Base-by-base conservation (phyloP, 2,797 vertebrate genomes). In the Takifugu rubripes region DNA sequence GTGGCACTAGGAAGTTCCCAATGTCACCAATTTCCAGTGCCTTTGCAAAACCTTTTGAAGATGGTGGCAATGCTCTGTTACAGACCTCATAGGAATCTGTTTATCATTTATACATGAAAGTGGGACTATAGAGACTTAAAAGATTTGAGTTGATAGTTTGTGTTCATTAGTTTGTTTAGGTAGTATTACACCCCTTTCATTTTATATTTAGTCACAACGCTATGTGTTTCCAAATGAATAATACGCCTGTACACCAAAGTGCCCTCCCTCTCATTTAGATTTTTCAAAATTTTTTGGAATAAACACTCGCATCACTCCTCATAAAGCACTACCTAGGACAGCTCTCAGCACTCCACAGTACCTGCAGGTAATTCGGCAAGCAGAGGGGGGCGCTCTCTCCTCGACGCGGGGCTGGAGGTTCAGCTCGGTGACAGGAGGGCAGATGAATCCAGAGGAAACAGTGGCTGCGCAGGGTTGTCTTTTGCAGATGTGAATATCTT, bases 91-190 rank as follows among this genome's bases (percentile, higher is more conserved):
- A 51, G 25, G 71, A 64, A 70, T 62, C 62, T 60, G 40, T 54
- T 82, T 42, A 81, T 75, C 43, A 59, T 81, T 33, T 33, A 76
- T 77, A 74, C 70, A 74, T 70, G 26, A 82, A 68, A 25, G 6
- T 15, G 47, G 52, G 49, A 61, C 68, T 62, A 73, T 25, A 48
- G 65, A 52, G 52, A 54, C 71, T 75, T 66, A 62, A 54, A 29
- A 73, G 59, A 73, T 66, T 78, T 42, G 29, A 70, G 59, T 57
- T 61, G 40, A 66, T 67, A 75, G 68, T 77, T 82, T 82, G 56
- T 82, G 67, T 86, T 80, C 55, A 62, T 44, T 57, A 81, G 72
- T 83, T 88, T 81, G 67, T 87, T 88, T 75, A 27, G 52, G 58
- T 48, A 59, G 66, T 72, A 81, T 81, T 70, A 53, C 58, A 72